phyloP scores from a whole-genome alignment of 2,113 vertebrate species.

The Bungarus multicinctus region DNA sequence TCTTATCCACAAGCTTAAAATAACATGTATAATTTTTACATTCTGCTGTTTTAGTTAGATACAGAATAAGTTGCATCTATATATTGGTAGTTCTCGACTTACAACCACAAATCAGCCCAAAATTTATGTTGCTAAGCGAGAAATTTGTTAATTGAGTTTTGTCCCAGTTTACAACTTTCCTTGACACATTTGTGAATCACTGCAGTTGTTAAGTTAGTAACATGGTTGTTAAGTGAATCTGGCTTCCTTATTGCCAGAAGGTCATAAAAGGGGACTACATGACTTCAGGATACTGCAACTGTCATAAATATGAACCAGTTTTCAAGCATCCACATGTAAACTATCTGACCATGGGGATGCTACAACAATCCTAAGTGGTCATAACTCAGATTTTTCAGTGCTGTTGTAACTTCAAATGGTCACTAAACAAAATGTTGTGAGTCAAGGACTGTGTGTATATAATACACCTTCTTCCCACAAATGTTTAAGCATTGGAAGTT shows the following conservation, averaged over 20 bases:
- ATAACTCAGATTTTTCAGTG: too few species aligned
- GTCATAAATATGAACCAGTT: too few species aligned
- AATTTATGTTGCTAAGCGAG: neutral
- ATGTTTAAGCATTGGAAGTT: neutral
- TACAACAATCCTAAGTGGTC: too few species aligned
- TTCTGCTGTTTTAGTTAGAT: slow-evolving; percentile 43
- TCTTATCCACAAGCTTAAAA: neutral
- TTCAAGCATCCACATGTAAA: too few species aligned
- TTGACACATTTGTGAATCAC: neutral
- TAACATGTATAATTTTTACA: neutral
- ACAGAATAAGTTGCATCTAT: neutral
- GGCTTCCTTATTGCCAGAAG: too few species aligned
- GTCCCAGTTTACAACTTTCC: neutral
- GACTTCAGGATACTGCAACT: too few species aligned
- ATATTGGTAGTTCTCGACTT: neutral
- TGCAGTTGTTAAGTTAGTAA: too few species aligned
- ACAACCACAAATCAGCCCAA: neutral
- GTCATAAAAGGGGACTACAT: neutral
- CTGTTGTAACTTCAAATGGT: too few species aligned
- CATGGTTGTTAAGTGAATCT: neutral
- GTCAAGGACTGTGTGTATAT: too few species aligned
- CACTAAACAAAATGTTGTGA: too few species aligned
- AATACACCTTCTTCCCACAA: neutral
- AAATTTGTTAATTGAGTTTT: neutral
- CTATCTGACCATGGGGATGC: too few species aligned